Evolutionary conservation across 2,888 invertebrate genomes (phyloP).

Genomic region (Pycnomerus fuliginosus): DNA sequence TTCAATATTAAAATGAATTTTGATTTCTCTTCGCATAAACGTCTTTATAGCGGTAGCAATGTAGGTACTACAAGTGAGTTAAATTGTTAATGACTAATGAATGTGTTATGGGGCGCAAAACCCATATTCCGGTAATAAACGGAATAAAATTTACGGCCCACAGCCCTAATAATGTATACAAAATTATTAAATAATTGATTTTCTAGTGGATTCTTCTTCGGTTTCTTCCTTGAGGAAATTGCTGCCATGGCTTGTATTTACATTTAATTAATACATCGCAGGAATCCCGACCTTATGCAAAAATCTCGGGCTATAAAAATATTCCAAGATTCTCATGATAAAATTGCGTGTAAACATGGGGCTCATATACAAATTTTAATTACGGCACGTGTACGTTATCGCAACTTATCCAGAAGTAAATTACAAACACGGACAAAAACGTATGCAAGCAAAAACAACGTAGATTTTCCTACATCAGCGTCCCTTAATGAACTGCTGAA

Average conservation of each 20-base stretch:
- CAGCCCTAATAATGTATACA: slow-evolving; percentile 1
- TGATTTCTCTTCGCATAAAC: no score
- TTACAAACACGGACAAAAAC: slow-evolving; percentile 26
- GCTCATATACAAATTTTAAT: slow-evolving; percentile 30
- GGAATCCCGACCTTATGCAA: slow-evolving; percentile 13
- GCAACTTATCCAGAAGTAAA: slow-evolving; percentile 29
- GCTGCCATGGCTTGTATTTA: slow-evolving; percentile 7
- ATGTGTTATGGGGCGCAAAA: slow-evolving; percentile 4
- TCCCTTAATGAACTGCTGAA: no score
- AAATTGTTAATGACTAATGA: slow-evolving; percentile 9
- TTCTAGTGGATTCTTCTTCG: neutral
- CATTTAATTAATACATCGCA: slow-evolving; percentile 16
- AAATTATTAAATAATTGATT: slow-evolving; percentile 3
- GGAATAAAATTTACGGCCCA: slow-evolving; percentile 2
- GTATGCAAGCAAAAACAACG: slow-evolving; percentile 12
- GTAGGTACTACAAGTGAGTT: no score
- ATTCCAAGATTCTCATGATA: slow-evolving; percentile 18
- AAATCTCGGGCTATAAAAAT: slow-evolving; percentile 14
- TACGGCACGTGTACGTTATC: slow-evolving; percentile 26
- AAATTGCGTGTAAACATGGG: slow-evolving; percentile 25
- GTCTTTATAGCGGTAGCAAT: no score
- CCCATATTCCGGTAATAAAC: no score
- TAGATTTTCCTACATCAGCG: no score
- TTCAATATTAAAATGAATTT: no score
- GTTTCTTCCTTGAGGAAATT: neutral